These are phyloP conservation scores for Zosterops hypoxanthus DNA, from an alignment of 2,113 vertebrate species.

Conservation along the genomic window DNA sequence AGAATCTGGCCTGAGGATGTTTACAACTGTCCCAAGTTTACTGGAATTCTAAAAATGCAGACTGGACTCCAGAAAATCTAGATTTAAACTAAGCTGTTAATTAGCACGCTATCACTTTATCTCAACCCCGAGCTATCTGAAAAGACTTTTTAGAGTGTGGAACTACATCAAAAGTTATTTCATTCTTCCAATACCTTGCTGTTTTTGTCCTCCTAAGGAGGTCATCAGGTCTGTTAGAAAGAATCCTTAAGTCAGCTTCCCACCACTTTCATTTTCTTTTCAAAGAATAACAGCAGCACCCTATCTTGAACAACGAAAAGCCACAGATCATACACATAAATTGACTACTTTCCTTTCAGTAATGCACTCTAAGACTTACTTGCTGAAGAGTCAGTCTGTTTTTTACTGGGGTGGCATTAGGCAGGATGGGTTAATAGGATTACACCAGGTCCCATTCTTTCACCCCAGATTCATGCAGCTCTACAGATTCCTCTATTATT, in stretches of 20 bases:
- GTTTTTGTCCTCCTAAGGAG: neutral
- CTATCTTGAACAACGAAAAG: neutral
- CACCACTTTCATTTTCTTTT: neutral
- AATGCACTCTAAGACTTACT: neutral
- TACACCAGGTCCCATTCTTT: neutral
- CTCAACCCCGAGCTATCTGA: neutral
- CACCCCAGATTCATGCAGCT: neutral
- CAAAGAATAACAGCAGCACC: neutral
- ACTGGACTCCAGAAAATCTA: neutral
- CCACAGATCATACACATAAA: neutral
- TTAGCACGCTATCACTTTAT: neutral
- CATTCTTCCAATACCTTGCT: neutral
- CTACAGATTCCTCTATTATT: neutral
- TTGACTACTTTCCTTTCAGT: neutral
- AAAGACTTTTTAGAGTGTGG: neutral
- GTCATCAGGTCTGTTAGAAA: neutral
- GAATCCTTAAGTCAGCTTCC: neutral
- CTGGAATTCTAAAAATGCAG: slow-evolving; percentile 22
- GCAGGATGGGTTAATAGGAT: neutral
- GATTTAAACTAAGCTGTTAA: neutral
- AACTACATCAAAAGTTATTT: neutral
- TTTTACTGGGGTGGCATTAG: neutral
- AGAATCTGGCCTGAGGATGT: neutral
- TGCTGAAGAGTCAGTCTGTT: neutral
- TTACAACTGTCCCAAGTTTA: neutral